Percentiles rank a stretch among this genome's conserved stretches.
Evolutionary conservation across 1,140 invertebrate species (phyloP).

Genomic region (Chymomyza costata): DNA sequence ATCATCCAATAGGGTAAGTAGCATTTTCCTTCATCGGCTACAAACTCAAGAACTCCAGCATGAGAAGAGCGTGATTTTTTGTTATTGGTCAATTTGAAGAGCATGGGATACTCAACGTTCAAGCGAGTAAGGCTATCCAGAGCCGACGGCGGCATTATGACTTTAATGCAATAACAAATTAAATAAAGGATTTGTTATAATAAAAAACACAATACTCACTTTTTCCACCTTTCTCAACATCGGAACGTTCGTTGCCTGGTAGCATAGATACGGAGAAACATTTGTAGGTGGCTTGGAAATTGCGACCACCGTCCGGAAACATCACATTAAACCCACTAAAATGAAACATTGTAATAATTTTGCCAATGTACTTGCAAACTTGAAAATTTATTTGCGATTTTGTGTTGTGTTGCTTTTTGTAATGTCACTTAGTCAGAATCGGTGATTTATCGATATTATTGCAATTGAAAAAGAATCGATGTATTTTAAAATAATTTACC

Average conservation of each 20-base stretch:
- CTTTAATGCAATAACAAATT: conserved; percentile 77
- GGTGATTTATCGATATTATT: conserved; percentile 30
- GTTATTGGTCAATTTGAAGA: conserved; percentile 96
- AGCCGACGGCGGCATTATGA: conserved; percentile 98
- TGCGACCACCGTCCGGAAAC: conserved; percentile 87
- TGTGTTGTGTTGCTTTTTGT: conserved; percentile 23
- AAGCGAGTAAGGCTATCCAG: conserved; percentile 93
- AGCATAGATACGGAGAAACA: conserved; percentile 98
- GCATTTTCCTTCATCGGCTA: conserved; percentile 98
- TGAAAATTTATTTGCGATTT: conserved; percentile 6
- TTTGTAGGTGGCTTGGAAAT: conserved; percentile 88
- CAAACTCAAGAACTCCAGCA: conserved; percentile 98
- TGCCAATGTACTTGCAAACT: no score
- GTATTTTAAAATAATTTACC: no score
- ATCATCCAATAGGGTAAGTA: conserved; percentile 99
- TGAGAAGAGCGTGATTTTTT: conserved; percentile 92
- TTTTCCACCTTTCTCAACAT: conserved; percentile 98
- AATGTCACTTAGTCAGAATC: conserved; percentile 29
- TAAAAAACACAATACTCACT: conserved; percentile 79
- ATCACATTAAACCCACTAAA: conserved; percentile 81
- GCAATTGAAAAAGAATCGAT: conserved; percentile 24
- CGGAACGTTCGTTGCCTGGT: conserved; percentile 92
- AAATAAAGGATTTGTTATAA: background rate
- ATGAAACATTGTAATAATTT: no score
- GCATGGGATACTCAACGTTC: conserved; percentile 99